Percentiles rank a stretch among this genome's conserved stretches.
phyloP scores from a whole-genome alignment of 2,888 invertebrate genomes.

The Melieria crassipennis region DNA sequence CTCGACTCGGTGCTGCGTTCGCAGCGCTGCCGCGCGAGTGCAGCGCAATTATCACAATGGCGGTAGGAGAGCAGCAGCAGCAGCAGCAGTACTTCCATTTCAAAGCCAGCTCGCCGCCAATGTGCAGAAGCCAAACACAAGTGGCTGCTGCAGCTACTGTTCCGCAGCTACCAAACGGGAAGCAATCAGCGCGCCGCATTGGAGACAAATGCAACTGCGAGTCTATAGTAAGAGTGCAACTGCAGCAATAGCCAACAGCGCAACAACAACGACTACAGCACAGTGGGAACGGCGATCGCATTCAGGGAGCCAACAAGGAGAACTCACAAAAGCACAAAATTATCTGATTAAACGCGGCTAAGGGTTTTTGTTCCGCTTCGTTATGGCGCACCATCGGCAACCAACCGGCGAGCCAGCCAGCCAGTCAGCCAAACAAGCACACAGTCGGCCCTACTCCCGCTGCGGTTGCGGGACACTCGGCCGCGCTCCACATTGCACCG shows the following conservation, averaged over 20 bases:
- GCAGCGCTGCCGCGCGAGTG: neutral
- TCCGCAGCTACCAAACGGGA: neutral
- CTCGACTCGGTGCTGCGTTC: neutral
- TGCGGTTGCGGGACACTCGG: neutral
- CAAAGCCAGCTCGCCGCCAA: neutral
- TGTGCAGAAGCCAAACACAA: neutral
- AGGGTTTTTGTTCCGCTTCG: constrained; percentile 38
- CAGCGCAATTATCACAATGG: neutral
- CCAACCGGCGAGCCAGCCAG: neutral
- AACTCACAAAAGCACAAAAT: constrained; percentile 40
- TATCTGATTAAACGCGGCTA: constrained; percentile 51
- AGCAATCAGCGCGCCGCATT: constrained; percentile 32
- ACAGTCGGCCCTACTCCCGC: constrained; percentile 6
- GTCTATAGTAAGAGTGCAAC: constrained; percentile 19
- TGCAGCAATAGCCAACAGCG: constrained; percentile 16
- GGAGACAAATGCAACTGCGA: constrained; percentile 35
- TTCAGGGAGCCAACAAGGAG: constrained; percentile 34
- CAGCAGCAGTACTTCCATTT: neutral
- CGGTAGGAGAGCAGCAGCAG: neutral
- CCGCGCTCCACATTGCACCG: neutral
- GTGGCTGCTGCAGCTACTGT: neutral
- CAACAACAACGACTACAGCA: constrained; percentile 16
- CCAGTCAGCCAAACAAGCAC: constrained; percentile 11
- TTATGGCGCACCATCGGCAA: constrained; percentile 20
- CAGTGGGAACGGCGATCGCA: constrained; percentile 23